A percentile compares a stretch with the other conserved stretches of the same genome.
These are phyloP conservation scores for Paramisgurnus dabryanus DNA, from an alignment of 2,113 vertebrate genomes.

Conservation along the genomic window DNA sequence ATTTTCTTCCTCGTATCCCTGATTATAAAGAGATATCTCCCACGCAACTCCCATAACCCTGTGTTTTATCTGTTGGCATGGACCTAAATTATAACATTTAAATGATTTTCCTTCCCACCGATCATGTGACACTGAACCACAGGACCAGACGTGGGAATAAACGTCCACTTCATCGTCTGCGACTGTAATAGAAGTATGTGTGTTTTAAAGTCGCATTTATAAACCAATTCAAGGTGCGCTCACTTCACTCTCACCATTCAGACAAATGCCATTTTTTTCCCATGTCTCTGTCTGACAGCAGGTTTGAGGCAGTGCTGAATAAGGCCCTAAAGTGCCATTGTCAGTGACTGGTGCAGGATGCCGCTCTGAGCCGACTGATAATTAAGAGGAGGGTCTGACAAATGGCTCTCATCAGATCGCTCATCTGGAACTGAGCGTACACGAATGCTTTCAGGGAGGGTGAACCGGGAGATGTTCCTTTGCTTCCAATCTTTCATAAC, in stretches of 20 bases:
- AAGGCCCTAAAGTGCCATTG: conserved; percentile 67
- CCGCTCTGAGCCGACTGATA: conserved; percentile 71
- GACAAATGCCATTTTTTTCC: conserved; percentile 58
- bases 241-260: conserved; percentile 10
- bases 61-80: conserved; percentile 24
- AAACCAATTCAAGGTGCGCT: not conserved
- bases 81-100: conserved; percentile 31
- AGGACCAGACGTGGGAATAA: not conserved
- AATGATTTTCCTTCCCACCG: conserved; percentile 16
- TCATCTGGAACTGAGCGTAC: conserved; percentile 80
- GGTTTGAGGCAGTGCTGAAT: conserved; percentile 66
- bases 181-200: not conserved
- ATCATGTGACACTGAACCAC: not conserved
- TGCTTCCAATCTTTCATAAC: conserved; percentile 72
- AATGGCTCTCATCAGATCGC: conserved; percentile 79
- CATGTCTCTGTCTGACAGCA: conserved; percentile 58
- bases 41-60: conserved; percentile 26
- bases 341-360: conserved; percentile 68
- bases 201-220: conserved; percentile 6
- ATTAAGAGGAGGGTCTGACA: conserved; percentile 78
- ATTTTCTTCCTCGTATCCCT: conserved; percentile 21
- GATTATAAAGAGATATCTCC: conserved; percentile 15
- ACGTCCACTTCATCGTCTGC: not conserved
- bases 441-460: conserved; percentile 77
- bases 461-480: conserved; percentile 72